phyloP scores from a whole-genome alignment of 2,113 vertebrate species.

The Glaucomys volans region DNA sequence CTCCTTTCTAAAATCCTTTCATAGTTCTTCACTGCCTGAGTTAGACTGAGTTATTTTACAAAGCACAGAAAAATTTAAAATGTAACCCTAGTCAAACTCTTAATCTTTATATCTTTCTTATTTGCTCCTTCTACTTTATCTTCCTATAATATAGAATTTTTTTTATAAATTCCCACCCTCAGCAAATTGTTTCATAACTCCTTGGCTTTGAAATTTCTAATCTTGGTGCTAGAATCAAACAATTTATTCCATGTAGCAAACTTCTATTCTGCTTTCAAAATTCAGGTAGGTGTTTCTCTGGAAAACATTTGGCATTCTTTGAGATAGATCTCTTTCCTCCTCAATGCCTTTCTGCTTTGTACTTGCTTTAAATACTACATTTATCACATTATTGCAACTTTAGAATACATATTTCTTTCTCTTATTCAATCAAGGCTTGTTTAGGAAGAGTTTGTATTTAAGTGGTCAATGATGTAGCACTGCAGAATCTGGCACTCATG shows the following conservation, averaged over 20 bases:
- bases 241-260: not conserved
- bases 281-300: not conserved
- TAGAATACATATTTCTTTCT: not conserved
- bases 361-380: not conserved
- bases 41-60: not conserved
- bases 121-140: not conserved
- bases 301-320: not conserved
- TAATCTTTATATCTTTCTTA: not conserved
- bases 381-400: not conserved
- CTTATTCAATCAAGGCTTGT: not conserved
- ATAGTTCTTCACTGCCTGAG: not conserved
- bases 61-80: not conserved
- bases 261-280: constrained; percentile 13
- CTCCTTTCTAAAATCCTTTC: not conserved
- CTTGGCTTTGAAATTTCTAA: not conserved
- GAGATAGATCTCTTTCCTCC: not conserved
- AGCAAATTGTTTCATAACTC: not conserved
- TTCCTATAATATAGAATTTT: not conserved
- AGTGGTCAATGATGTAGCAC: not conserved
- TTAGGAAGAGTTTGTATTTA: not conserved
- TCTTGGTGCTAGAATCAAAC: not conserved
- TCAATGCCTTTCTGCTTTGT: not conserved
- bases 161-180: not conserved
- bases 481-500: not conserved
- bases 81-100: not conserved